Evolutionary conservation across 2,113 vertebrate genomes (phyloP).

Genomic region (Gasterosteus nipponicus): DNA sequence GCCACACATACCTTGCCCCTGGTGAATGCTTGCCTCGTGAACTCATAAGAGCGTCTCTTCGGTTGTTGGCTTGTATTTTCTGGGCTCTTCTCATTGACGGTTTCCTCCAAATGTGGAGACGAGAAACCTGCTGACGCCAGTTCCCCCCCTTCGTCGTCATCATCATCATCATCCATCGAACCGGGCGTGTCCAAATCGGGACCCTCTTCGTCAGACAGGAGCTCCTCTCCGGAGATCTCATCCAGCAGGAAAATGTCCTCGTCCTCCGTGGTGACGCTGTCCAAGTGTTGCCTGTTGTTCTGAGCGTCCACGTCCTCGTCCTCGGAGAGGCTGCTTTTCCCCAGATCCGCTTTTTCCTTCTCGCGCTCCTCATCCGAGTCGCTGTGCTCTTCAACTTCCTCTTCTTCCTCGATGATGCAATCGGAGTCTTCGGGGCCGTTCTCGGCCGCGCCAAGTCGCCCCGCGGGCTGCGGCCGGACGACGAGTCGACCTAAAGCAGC

Average conservation of each 20-base stretch:
- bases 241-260: constrained; percentile 79
- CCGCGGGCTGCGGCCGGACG: constrained; percentile 33
- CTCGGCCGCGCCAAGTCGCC: constrained; percentile 26
- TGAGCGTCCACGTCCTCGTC: constrained; percentile 65
- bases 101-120: constrained; percentile 16
- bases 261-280: constrained; percentile 77
- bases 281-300: constrained; percentile 56
- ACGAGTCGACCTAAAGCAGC: constrained; percentile 41
- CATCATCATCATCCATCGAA: constrained; percentile 64
- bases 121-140: constrained; percentile 8
- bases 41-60: constrained; percentile 82
- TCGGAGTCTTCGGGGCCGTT: constrained; percentile 77
- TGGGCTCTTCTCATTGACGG: constrained; percentile 40
- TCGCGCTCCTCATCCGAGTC: constrained; percentile 80
- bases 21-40: constrained; percentile 88
- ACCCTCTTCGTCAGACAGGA: constrained; percentile 86
- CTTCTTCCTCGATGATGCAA: constrained; percentile 83
- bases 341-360: constrained; percentile 78
- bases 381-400: constrained; percentile 80
- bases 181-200: constrained; percentile 62
- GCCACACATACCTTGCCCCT: constrained; percentile 87
- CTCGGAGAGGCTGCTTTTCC: constrained; percentile 65
- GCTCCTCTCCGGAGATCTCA: constrained; percentile 85
- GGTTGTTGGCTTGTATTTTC: constrained; percentile 43
- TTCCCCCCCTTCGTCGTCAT: constrained; percentile 46